A percentile compares a stretch with the other conserved stretches of the same genome.
phyloP scores from a whole-genome alignment of 2,113 vertebrate species.

The Amazona vittata region DNA sequence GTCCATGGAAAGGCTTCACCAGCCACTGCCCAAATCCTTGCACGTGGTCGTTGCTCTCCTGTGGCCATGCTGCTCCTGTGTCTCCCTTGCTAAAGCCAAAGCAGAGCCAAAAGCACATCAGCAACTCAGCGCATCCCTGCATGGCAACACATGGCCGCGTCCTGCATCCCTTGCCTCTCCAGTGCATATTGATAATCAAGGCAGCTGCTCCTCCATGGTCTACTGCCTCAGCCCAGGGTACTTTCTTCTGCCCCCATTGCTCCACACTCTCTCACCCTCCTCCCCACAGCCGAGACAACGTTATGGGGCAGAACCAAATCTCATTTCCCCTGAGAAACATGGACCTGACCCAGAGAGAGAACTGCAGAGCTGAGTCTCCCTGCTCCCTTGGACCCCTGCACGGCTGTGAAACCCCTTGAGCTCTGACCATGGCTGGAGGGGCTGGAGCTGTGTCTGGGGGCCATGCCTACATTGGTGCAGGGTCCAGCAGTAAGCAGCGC shows the following conservation, averaged over 20 bases:
- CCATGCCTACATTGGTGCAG: too few species aligned
- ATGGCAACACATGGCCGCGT: rapidly evolving
- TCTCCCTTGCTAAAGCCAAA: neutral
- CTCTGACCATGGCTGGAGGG: neutral
- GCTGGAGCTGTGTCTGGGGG: neutral
- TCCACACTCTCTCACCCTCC: neutral
- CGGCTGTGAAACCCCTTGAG: neutral
- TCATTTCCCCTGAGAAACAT: neutral
- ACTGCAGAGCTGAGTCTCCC: neutral
- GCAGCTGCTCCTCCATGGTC: neutral
- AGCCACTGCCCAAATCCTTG: neutral
- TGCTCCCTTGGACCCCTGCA: neutral
- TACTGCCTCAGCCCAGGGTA: neutral
- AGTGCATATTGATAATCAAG: rapidly evolving
- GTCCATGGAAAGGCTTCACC: neutral
- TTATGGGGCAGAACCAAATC: neutral
- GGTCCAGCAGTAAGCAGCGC: rapidly evolving
- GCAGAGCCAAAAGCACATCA: rapidly evolving
- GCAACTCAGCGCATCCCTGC: rapidly evolving
- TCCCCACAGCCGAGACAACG: rapidly evolving
- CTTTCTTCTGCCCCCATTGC: neutral
- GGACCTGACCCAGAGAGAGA: neutral
- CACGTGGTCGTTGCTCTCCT: neutral
- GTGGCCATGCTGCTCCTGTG: too few species aligned
- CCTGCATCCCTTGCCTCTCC: too few species aligned